These are phyloP conservation scores for Psittacus erithacus DNA, from an alignment of 2,113 vertebrate species.

Conservation along the genomic window DNA sequence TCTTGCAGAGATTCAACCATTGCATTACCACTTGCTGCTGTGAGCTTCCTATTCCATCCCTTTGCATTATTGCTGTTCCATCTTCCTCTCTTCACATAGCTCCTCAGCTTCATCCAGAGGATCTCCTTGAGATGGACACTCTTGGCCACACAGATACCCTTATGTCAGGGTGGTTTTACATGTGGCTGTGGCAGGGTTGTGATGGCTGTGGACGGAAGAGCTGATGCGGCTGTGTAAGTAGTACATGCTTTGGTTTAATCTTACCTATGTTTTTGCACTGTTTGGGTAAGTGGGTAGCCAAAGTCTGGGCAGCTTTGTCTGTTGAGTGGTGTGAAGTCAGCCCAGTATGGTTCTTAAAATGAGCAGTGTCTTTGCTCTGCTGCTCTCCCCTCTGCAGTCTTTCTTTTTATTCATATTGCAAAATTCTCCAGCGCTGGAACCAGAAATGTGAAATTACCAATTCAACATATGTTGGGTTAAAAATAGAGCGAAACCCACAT, in stretches of 20 bases:
- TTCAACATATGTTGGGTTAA: neutral
- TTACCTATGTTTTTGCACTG: neutral
- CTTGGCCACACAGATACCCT: neutral
- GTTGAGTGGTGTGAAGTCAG: neutral
- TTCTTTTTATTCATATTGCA: neutral
- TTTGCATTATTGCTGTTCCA: neutral
- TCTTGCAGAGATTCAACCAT: neutral
- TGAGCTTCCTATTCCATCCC: neutral
- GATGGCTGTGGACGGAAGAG: neutral
- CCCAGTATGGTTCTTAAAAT: neutral
- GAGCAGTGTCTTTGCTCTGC: neutral
- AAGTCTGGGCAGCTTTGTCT: neutral
- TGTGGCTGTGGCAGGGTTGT: neutral
- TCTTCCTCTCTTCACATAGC: neutral
- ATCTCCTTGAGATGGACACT: neutral
- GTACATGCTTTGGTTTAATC: fast-evolving
- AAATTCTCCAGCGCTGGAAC: neutral
- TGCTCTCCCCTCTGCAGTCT: fast-evolving
- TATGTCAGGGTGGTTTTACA: fast-evolving
- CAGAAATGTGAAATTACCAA: neutral
- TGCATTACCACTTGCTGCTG: neutral
- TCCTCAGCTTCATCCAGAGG: neutral
- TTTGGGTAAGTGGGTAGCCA: neutral
- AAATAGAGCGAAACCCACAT: neutral
- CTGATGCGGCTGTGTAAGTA: neutral